Evolutionary conservation across 2,113 vertebrate species (phyloP), one percentile per base, ranked within the genome.

Genomic region (Felis chaus): DNA sequence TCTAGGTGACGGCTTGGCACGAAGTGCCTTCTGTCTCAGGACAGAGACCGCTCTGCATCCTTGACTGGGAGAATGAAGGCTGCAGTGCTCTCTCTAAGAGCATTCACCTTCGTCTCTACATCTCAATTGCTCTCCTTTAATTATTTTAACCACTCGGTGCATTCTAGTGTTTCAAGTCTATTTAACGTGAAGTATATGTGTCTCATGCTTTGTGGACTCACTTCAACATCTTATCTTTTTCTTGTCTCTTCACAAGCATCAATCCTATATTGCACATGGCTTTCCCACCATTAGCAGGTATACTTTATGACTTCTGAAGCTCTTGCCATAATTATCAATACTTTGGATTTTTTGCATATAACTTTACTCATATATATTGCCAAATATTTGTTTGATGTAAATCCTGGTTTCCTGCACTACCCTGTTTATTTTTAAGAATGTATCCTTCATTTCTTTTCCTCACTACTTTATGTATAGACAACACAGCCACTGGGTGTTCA

Each of bases 51-150:
- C 63, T 5, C 3, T 10, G 74, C 95, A 95, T 93, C 97, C 98
- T 97, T 95, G 97, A 85, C 66, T 25, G 65, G 33, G 57, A 98
- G 92, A 98, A 92, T 33, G 91, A 97, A 98, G 18, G 96, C 95
- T 94, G 85, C 50, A 1, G 63, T 97, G 95, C 95, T 84, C 96
- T 97, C 89, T 50, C 68, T 57, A 12, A 98, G 85, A 97, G 90
- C 95, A 73, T 95, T 97, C 92, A 73, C 98, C 96, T 98, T 96
- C 0, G 0, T 91, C 94, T 98, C 97, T 98, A 97, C 83, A 98
- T 98, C 98, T 99, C 98, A 98, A 98, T 98, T 94, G 96, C 88
- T 97, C 85, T 50, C 76, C 41, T 97, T 98, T 98, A 98, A 98
- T 98, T 98, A 96, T 98, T 98, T 98, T 92, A 95, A 98, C 97